Evolutionary conservation across 2,113 vertebrate species (phyloP).

Genomic region (Bos javanicus): DNA sequence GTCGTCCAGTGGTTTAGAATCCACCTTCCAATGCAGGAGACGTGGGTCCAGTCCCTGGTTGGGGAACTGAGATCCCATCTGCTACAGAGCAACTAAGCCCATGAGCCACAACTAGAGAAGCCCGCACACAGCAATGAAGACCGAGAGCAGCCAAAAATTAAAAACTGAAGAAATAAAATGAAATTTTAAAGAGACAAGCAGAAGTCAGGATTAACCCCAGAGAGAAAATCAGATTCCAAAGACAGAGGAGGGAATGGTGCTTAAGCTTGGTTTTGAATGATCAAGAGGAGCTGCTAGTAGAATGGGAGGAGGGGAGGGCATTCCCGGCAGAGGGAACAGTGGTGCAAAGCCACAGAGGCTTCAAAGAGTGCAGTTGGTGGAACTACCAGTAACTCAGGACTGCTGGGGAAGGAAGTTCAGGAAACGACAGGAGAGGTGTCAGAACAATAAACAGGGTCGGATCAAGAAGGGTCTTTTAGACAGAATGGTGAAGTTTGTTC

Average conservation of each 20-base stretch:
- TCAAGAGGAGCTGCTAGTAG: not conserved
- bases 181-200: not conserved
- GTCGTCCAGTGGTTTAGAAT: not conserved
- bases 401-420: not conserved
- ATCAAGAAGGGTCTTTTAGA: not conserved
- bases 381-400: not conserved
- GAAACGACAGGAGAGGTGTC: not conserved
- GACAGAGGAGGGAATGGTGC: not conserved
- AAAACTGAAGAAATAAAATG: not conserved
- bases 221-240: not conserved
- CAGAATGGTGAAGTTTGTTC: not conserved
- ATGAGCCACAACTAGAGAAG: not conserved
- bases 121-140: not conserved
- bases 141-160: not conserved
- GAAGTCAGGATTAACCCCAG: not conserved
- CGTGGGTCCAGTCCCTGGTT: not conserved
- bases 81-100: not conserved
- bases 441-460: not conserved
- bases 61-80: not conserved
- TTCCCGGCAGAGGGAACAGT: not conserved
- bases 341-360: fast-evolving
- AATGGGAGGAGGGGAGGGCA: not conserved
- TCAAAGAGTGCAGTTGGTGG: not conserved
- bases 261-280: not conserved
- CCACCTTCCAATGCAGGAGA: not conserved